These are phyloP conservation scores for Plecturocebus donacophilus DNA, from an alignment of 2,113 vertebrate genomes.

Conservation along the genomic window DNA sequence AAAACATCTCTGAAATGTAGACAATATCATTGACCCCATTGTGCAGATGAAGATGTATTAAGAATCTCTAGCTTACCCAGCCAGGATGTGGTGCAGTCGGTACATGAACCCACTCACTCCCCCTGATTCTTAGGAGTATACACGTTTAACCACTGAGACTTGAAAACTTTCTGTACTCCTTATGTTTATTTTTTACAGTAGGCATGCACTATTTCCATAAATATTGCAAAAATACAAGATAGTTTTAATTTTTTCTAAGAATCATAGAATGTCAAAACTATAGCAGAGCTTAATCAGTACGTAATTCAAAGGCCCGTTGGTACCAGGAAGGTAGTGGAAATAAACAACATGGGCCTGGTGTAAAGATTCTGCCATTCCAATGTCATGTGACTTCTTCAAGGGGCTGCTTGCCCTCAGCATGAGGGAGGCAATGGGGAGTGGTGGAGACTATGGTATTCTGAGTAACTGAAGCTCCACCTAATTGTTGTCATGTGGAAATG, in stretches of 20 bases:
- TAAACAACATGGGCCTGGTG: fast-evolving
- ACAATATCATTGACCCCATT: fast-evolving
- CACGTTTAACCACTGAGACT: not conserved
- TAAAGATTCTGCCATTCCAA: not conserved
- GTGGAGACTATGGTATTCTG: not conserved
- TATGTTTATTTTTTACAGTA: not conserved
- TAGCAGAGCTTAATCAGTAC: not conserved
- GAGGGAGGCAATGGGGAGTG: fast-evolving
- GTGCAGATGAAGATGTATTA: fast-evolving
- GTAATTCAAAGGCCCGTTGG: not conserved
- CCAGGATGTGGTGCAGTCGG: fast-evolving
- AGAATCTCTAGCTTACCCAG: fast-evolving
- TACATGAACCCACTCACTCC: fast-evolving
- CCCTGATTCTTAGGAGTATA: not conserved
- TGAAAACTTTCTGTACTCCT: not conserved
- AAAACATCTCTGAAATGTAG: fast-evolving
- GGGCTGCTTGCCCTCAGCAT: fast-evolving
- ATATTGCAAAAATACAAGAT: not conserved
- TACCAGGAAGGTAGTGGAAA: not conserved
- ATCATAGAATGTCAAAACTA: not conserved
- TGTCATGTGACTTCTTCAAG: no score
- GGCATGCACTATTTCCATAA: not conserved
- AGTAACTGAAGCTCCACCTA: not conserved
- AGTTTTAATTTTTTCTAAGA: not conserved
- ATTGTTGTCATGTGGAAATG: not conserved